Percentiles rank a stretch among this genome's conserved stretches.
These are phyloP conservation scores for Hippocampus zosterae DNA, from an alignment of 2,113 vertebrate genomes.

Conservation along the genomic window DNA sequence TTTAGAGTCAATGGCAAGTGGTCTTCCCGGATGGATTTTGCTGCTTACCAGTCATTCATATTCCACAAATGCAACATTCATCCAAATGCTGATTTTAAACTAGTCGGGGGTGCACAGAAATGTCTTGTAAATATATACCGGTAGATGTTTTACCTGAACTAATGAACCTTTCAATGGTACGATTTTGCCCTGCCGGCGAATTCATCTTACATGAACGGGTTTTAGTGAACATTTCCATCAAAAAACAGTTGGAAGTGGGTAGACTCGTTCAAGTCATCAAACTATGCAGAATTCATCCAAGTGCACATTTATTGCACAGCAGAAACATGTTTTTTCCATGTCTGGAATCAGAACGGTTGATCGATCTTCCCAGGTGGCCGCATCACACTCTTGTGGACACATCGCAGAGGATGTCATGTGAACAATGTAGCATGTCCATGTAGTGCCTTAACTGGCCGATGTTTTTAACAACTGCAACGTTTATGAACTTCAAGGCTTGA, in stretches of 20 bases:
- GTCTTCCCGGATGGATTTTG: no score
- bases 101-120: no score
- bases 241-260: background rate
- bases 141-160: no score
- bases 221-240: background rate
- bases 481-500: constrained; percentile 60
- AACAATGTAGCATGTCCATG: background rate
- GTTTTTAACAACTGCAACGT: background rate
- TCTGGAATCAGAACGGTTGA: background rate
- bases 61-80: no score
- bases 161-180: no score
- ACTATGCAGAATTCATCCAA: constrained; percentile 7
- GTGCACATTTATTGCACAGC: constrained; percentile 34
- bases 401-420: background rate
- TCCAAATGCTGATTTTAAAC: no score
- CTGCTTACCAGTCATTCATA: no score
- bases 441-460: background rate
- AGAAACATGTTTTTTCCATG: background rate
- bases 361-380: background rate
- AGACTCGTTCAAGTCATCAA: background rate
- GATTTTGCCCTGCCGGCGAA: no score
- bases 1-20: no score
- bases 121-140: no score
- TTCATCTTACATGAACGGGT: no score
- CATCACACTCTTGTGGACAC: background rate